Evolutionary conservation across 2,888 invertebrate genomes (phyloP).

Genomic region (Melipona beecheii): DNA sequence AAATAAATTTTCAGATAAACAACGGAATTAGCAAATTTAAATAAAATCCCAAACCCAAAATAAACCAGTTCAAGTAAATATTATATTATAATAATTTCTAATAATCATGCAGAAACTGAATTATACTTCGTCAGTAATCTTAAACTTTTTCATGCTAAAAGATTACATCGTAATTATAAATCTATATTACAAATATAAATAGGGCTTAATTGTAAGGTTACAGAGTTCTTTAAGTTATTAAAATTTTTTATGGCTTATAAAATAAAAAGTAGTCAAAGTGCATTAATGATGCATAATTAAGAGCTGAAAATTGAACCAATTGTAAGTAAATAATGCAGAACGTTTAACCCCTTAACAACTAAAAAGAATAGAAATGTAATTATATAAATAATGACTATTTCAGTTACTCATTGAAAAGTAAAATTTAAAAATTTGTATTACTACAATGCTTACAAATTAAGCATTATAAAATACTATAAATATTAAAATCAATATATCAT

Average conservation of each 20-base stretch:
- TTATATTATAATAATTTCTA: constrained; percentile 34
- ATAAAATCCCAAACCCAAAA: constrained; percentile 56
- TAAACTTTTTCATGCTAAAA: constrained; percentile 44
- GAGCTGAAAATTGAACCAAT: background rate
- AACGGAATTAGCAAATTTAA: constrained; percentile 62
- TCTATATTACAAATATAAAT: constrained; percentile 19
- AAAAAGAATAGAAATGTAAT: background rate
- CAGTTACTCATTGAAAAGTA: background rate
- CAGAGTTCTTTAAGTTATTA: background rate
- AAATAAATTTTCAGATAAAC: constrained; percentile 68
- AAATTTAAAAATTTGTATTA: too few species aligned
- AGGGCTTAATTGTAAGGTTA: constrained; percentile 13
- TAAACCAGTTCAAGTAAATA: constrained; percentile 71
- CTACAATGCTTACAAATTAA: background rate
- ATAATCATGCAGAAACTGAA: constrained; percentile 53
- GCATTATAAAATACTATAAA: too few species aligned
- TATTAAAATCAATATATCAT: too few species aligned
- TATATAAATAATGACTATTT: background rate
- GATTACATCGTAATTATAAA: constrained; percentile 15
- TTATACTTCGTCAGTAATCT: constrained; percentile 9
- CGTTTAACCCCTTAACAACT: background rate
- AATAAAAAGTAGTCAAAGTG: constrained; percentile 1
- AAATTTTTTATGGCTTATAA: constrained; percentile 12
- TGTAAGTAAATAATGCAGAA: constrained; percentile 1
- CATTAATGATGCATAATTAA: constrained; percentile 22